Conservation (phyloP, 1,140 invertebrate genomes). For the Halotydeus destructor region DNA sequence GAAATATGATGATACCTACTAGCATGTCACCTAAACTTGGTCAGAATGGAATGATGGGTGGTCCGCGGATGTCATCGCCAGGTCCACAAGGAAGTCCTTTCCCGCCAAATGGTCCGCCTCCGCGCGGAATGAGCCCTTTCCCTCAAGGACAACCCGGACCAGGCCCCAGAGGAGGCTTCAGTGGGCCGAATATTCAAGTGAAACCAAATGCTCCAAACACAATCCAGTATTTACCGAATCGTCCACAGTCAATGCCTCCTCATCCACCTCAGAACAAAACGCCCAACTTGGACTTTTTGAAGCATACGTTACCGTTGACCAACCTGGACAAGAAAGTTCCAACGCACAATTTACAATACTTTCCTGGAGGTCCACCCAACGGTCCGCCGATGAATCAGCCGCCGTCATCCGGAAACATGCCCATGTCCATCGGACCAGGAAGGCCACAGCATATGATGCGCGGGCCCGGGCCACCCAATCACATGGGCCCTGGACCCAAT, state of each 20-base stretch:
- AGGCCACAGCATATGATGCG: conserved; percentile 3
- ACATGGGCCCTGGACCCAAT: conserved; percentile 9
- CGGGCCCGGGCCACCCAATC: conserved; percentile 11
- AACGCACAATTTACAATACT: conserved; percentile 49
- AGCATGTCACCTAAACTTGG: too few species aligned
- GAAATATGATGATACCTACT: too few species aligned
- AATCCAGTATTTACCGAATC: conserved; percentile 85
- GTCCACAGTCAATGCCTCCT: conserved; percentile 25
- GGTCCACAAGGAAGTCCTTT: too few species aligned
- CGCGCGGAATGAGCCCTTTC: too few species aligned
- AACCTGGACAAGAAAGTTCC: conserved; percentile 44
- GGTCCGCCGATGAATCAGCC: conserved; percentile 7
- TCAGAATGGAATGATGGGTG: too few species aligned
- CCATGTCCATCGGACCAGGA: not conserved
- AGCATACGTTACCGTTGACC: conserved; percentile 27
- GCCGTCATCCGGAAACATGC: not conserved
- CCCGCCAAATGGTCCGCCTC: too few species aligned
- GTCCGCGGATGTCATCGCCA: too few species aligned
- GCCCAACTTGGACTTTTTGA: conserved; percentile 74
- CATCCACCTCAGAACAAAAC: conserved; percentile 38
- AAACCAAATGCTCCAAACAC: conserved; percentile 91
- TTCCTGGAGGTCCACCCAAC: conserved; percentile 31
- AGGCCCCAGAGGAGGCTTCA: conserved; percentile 12
- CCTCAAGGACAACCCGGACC: too few species aligned
- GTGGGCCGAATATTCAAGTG: conserved; percentile 34